phyloP scores from a whole-genome alignment of 2,113 vertebrate genomes.

The Thomomys bottae region DNA sequence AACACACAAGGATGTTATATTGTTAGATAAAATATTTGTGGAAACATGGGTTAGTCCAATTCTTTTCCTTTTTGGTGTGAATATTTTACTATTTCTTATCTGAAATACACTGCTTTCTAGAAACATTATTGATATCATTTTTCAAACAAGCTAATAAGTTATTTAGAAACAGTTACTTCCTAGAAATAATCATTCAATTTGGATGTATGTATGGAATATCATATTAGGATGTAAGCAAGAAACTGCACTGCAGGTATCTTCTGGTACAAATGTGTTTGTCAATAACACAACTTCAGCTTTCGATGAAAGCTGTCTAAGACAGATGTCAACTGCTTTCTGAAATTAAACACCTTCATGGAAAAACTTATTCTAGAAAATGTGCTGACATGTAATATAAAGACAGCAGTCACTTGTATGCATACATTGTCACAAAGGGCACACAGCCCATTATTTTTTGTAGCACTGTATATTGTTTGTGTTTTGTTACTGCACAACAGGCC shows the following conservation, averaged over 20 bases:
- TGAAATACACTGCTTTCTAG: constrained; percentile 63
- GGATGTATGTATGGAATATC: constrained; percentile 41
- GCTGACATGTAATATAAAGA: neutral
- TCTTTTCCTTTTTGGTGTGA: neutral
- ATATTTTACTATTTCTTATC: neutral
- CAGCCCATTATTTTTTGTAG: constrained; percentile 6
- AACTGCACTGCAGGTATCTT: constrained; percentile 25
- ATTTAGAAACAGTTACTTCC: constrained; percentile 38
- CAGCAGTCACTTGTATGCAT: neutral
- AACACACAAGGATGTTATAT: neutral
- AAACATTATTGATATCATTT: constrained; percentile 74
- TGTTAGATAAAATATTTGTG: neutral
- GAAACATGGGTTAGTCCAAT: neutral
- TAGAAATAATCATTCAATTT: constrained; percentile 48
- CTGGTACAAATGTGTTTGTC: constrained; percentile 29
- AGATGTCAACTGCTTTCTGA: neutral
- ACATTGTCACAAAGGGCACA: neutral
- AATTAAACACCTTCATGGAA: constrained; percentile 39
- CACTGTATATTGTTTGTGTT: neutral
- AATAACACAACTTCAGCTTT: neutral
- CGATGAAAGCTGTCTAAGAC: neutral
- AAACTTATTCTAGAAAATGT: neutral
- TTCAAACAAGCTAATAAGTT: constrained; percentile 70
- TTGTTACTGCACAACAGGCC: neutral
- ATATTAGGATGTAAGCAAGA: neutral